Conservation (phyloP, 2,113 vertebrate species). For the Macrotus californicus region DNA sequence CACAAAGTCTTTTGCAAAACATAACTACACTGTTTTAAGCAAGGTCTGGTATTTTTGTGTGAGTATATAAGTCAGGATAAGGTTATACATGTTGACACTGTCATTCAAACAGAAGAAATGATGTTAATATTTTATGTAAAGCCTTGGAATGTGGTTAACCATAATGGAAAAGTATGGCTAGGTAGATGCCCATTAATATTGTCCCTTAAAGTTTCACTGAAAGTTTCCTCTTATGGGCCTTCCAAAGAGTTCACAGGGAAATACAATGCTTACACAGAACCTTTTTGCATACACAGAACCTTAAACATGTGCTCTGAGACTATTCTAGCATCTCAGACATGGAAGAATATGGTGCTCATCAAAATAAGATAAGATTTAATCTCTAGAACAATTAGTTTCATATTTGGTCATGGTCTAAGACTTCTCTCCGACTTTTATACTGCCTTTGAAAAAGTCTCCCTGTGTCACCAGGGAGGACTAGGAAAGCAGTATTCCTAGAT, state of each 20-base stretch:
- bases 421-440: neutral
- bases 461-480: neutral
- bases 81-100: neutral
- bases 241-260: neutral
- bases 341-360: neutral
- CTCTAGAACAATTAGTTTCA: neutral
- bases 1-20: neutral
- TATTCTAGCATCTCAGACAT: neutral
- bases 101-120: slow-evolving; percentile 13
- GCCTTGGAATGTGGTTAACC: neutral
- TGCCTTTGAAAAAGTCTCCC: neutral
- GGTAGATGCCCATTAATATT: neutral
- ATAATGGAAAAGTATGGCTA: slow-evolving; percentile 4
- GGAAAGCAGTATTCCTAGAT: neutral
- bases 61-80: slow-evolving; percentile 63
- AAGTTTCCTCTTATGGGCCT: neutral
- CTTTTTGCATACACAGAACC: neutral
- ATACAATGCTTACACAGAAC: neutral
- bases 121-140: slow-evolving; percentile 37
- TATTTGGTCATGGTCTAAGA: neutral
- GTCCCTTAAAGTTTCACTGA: neutral
- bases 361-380: neutral
- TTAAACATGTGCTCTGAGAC: neutral
- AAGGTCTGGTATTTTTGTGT: slow-evolving; percentile 16
- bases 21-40: neutral